Evolutionary conservation across 2,888 invertebrate genomes (phyloP).

Genomic region (Hypomecis atomaria): DNA sequence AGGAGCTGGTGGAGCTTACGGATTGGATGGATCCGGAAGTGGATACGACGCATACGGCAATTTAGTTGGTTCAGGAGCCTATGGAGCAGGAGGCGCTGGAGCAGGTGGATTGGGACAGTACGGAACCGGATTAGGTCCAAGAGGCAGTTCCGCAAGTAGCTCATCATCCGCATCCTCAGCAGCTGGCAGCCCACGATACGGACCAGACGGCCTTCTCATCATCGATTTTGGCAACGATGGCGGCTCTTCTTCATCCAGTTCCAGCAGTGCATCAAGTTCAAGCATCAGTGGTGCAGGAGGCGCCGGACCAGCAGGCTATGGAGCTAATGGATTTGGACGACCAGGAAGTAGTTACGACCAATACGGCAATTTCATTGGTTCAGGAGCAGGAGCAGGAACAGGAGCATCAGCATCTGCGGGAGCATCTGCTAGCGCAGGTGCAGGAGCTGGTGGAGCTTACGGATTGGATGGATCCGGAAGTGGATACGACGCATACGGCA

Average conservation of each 20-base stretch:
- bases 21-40: too few species aligned
- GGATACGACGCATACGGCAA: not conserved
- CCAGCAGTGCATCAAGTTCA: conserved; percentile 11
- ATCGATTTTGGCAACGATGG: not conserved
- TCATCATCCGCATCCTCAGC: not conserved
- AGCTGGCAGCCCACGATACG: too few species aligned
- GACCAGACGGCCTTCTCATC: too few species aligned
- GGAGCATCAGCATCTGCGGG: conserved; percentile 15
- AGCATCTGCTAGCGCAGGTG: conserved; percentile 20
- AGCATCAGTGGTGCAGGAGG: not conserved
- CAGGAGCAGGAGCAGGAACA: not conserved
- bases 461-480: not conserved
- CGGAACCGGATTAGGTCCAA: too few species aligned
- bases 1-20: not conserved
- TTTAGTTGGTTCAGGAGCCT: not conserved
- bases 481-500: too few species aligned
- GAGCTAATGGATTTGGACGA: conserved; percentile 17
- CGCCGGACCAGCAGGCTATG: conserved; percentile 4
- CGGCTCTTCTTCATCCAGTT: conserved; percentile 4
- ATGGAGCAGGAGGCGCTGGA: not conserved
- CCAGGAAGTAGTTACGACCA: too few species aligned
- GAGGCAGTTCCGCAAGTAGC: too few species aligned
- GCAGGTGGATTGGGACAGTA: too few species aligned
- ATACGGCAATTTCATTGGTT: too few species aligned
- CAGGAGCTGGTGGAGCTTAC: conserved; percentile 26